phyloP scores from a whole-genome alignment of 35 echinoderm and acorn worm genomes.

The Apostichopus japonicus region DNA sequence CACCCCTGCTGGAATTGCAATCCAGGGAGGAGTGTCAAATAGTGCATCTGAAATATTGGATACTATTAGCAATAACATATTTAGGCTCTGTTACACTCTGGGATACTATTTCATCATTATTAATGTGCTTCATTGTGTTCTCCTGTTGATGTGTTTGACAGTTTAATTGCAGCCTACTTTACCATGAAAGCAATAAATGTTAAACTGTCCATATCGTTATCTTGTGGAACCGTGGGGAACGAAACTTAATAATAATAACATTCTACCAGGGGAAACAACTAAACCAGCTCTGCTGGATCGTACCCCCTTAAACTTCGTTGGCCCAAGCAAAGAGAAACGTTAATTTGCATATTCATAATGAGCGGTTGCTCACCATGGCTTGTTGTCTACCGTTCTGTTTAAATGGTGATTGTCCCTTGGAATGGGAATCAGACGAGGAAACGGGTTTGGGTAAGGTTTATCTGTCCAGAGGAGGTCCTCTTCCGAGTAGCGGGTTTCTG shows the following conservation, averaged over 20 bases:
- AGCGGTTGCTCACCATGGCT: background rate
- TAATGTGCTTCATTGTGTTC: background rate
- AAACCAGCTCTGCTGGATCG: background rate
- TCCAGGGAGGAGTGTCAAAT: background rate
- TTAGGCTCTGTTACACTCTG: background rate
- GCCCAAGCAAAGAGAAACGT: background rate
- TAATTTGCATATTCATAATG: conserved; percentile 3
- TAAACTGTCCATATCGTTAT: too few species aligned
- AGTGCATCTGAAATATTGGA: background rate
- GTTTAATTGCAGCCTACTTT: too few species aligned
- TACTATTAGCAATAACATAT: background rate
- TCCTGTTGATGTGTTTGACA: too few species aligned
- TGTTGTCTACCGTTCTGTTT: conserved; percentile 17
- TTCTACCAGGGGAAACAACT: background rate
- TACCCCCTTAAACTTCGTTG: background rate
- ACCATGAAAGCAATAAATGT: background rate
- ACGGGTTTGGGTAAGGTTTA: background rate
- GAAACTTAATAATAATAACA: background rate
- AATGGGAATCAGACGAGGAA: conserved; percentile 18
- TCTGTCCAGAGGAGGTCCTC: background rate
- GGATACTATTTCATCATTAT: background rate
- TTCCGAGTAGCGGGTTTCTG: background rate
- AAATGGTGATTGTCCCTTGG: background rate
- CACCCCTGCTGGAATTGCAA: background rate
- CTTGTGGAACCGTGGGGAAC: background rate